Percentiles rank a stretch among this genome's conserved stretches.
These are phyloP conservation scores for Temnothorax rugatulus DNA, from an alignment of 2,888 invertebrate genomes.

Conservation along the genomic window DNA sequence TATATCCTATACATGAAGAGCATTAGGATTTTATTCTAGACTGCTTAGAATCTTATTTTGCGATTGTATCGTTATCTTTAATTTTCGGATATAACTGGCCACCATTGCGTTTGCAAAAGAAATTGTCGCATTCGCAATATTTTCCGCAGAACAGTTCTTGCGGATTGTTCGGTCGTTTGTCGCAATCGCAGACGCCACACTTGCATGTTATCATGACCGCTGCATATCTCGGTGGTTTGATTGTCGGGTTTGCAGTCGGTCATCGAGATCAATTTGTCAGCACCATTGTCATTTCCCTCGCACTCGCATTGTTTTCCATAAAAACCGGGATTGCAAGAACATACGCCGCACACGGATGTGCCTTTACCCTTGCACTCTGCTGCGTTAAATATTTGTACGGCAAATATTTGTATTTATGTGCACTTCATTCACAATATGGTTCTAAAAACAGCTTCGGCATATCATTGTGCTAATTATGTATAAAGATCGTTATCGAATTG, in stretches of 20 bases:
- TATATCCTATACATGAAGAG: not conserved
- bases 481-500: not conserved
- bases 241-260: too few relatives aligned
- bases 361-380: conserved; percentile 86
- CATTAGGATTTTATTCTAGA: not conserved
- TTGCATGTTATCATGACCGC: conserved; percentile 90
- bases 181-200: conserved; percentile 88
- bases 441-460: not conserved
- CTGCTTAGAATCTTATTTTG: not conserved
- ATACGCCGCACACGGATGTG: conserved; percentile 87
- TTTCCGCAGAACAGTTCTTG: conserved; percentile 88
- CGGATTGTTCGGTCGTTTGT: conserved; percentile 82
- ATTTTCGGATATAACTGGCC: conserved; percentile 78
- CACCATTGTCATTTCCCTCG: too few relatives aligned
- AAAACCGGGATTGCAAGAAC: too few relatives aligned
- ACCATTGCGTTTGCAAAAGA: conserved; percentile 89
- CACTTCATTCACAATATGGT: not conserved
- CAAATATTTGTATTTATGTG: not conserved
- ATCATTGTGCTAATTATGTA: not conserved
- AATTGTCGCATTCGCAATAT: conserved; percentile 93
- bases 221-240: conserved; percentile 87
- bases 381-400: conserved; percentile 42
- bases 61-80: not conserved
- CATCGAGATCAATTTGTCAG: too few relatives aligned
- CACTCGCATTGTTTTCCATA: too few relatives aligned